phyloP scores from a whole-genome alignment of 2,888 invertebrate genomes.

The Mayetiola destructor region DNA sequence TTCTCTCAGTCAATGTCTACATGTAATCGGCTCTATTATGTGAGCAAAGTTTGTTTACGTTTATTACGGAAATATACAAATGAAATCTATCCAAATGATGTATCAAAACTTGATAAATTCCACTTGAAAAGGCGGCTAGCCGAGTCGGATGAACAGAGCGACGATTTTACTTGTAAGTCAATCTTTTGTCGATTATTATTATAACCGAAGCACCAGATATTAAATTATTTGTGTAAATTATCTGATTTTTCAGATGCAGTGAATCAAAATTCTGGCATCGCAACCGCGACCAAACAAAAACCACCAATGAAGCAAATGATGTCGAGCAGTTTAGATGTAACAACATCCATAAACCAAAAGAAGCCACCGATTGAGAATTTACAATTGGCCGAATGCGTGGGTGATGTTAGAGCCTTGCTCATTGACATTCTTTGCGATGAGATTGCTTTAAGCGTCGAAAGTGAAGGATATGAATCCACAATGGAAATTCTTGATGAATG shows the following conservation, averaged over 20 bases:
- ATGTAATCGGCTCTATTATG: slow-evolving; percentile 71
- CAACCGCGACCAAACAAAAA: slow-evolving; percentile 2
- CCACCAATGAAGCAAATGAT: slow-evolving; percentile 18
- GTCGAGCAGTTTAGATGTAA: slow-evolving; percentile 19
- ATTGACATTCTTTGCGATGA: slow-evolving; percentile 70
- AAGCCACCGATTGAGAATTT: slow-evolving; percentile 46
- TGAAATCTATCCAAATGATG: slow-evolving; percentile 75
- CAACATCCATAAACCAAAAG: slow-evolving; percentile 20
- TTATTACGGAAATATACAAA: slow-evolving; percentile 74
- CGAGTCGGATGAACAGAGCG: slow-evolving; percentile 20
- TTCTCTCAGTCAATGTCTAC: slow-evolving; percentile 33
- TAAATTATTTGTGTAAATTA: background rate
- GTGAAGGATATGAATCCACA: slow-evolving; percentile 45
- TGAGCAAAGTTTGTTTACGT: slow-evolving; percentile 68
- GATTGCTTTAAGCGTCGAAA: slow-evolving; percentile 35
- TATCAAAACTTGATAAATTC: slow-evolving; percentile 16
- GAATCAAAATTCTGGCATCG: background rate
- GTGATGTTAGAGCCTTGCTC: slow-evolving; percentile 66
- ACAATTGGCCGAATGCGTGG: slow-evolving; percentile 70
- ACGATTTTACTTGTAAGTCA: slow-evolving; percentile 3
- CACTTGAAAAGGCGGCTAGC: slow-evolving; percentile 17
- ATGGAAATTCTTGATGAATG: slow-evolving; percentile 73
- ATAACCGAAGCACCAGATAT: background rate
- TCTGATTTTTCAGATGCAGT: slow-evolving; percentile 1
- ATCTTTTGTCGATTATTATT: background rate